Evolutionary conservation across 2,888 invertebrate species (phyloP).

Genomic region (Drosophila macrothrix): DNA sequence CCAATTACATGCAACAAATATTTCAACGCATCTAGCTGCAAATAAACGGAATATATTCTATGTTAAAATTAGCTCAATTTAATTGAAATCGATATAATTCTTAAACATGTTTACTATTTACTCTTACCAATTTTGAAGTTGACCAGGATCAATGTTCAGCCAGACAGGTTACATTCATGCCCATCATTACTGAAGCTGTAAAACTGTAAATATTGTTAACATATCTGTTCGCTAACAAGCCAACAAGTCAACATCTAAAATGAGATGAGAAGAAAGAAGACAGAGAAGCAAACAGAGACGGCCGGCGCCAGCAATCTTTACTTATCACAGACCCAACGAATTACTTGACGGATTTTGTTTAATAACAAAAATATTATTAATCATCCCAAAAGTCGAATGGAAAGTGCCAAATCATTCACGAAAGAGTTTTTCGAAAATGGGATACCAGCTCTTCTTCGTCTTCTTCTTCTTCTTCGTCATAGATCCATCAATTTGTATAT

Average conservation of each 20-base stretch:
- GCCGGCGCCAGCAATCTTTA: slow-evolving; percentile 70
- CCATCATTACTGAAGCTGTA: slow-evolving; percentile 45
- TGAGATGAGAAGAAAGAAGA: slow-evolving; percentile 4
- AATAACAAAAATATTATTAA: slow-evolving; percentile 60
- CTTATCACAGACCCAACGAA: slow-evolving; percentile 47
- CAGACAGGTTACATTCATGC: slow-evolving; percentile 29
- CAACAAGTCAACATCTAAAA: slow-evolving; percentile 50
- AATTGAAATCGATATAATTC: neutral
- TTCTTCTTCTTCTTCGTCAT: slow-evolving; percentile 3
- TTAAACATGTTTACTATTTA: neutral
- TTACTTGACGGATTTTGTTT: slow-evolving; percentile 50
- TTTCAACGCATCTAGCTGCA: slow-evolving; percentile 16
- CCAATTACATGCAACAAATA: slow-evolving; percentile 55
- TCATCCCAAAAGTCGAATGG: slow-evolving; percentile 48
- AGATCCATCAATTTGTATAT: slow-evolving; percentile 60
- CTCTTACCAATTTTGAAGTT: slow-evolving; percentile 12
- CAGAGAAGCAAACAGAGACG: slow-evolving; percentile 40
- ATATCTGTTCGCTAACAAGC: slow-evolving; percentile 76
- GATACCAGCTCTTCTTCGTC: slow-evolving; percentile 14
- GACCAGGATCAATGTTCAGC: neutral
- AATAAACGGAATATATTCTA: neutral
- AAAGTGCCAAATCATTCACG: slow-evolving; percentile 71
- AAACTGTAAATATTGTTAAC: slow-evolving; percentile 61
- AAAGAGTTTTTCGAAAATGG: slow-evolving; percentile 52
- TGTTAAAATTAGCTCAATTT: neutral